Evolutionary conservation across 2,113 vertebrate species (phyloP), one percentile per base, ranked within the genome.

Genomic region (Struthidea cinerea): DNA sequence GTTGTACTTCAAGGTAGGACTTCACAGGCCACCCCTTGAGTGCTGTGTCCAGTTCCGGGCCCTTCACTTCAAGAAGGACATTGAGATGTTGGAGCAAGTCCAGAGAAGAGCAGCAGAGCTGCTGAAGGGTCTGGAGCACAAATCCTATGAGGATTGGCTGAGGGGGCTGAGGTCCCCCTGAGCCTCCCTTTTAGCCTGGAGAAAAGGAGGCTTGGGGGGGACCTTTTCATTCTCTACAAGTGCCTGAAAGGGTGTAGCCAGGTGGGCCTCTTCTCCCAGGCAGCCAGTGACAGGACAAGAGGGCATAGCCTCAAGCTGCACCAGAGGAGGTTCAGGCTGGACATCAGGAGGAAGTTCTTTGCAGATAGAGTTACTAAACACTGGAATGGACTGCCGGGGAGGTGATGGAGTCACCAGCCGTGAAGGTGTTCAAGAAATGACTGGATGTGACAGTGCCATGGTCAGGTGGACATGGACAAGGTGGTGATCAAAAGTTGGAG

Each of bases 231-330:
- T 42, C 21, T 26, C 61, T 32, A 20, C 8, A 61, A 6, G 21
- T 0, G 0, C n/a, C 21, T 61, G 26, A 35, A 61, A 47, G 28
- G 15, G 0, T 23, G 17, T 55, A 42, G 30, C 21, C 3, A 9
- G 10, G 9, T 53, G n/a, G 19, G 7, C 11, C 6, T 27, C 26
- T 75, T 61, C 41, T 83, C 26, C 49, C 32, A 23, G 26, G 55
- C 39, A 68, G 1, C 30, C 21, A 27, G 55, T 21, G 35, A 19
- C 11, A 41, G 55, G 26, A 35, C 30, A 33, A 49, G 21, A 61
- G 41, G 21, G 3, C 14, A 13, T 6, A 47, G 30, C 30, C 26
- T 35, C 26, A 23, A 35, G 27, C 71, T 61, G 41, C 7, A 26
- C 41, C 35, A 49, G 13, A 17, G n/a, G 24, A 53, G 13, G 20